phyloP scores from a whole-genome alignment of 2,797 vertebrate genomes.

The Triplophysa yarkandensis region DNA sequence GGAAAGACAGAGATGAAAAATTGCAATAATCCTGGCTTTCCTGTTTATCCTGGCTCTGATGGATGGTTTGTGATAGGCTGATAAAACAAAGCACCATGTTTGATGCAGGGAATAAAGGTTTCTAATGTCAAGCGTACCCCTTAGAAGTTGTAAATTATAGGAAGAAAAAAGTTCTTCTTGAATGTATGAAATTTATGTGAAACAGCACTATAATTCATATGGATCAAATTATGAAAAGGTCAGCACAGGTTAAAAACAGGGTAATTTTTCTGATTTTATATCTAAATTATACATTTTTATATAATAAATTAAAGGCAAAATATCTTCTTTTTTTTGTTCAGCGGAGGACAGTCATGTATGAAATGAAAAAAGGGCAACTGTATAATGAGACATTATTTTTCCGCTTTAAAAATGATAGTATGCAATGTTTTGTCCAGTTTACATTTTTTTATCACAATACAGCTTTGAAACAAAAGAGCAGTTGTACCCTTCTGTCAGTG shows the following conservation, averaged over 20 bases:
- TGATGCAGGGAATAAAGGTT: slow-evolving; percentile 19
- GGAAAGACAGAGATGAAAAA: slow-evolving; percentile 68
- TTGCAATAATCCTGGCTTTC: slow-evolving; percentile 65
- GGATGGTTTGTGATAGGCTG: slow-evolving; percentile 56
- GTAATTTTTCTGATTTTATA: slow-evolving; percentile 18
- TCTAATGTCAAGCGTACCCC: slow-evolving; percentile 10
- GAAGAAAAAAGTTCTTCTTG: not conserved
- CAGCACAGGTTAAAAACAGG: slow-evolving; percentile 4
- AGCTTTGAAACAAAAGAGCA: slow-evolving; percentile 30
- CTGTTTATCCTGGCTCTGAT: slow-evolving; percentile 70
- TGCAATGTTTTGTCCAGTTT: slow-evolving; percentile 10
- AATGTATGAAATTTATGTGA: slow-evolving; percentile 13
- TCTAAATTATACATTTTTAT: too few species aligned
- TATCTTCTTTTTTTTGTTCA: too few species aligned
- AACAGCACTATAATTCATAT: slow-evolving; percentile 19
- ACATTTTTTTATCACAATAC: slow-evolving; percentile 1
- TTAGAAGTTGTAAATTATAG: slow-evolving; percentile 38
- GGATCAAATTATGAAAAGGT: not conserved
- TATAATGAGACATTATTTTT: too few species aligned
- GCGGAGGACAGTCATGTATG: too few species aligned
- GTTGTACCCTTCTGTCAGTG: slow-evolving; percentile 16
- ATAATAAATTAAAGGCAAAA: too few species aligned
- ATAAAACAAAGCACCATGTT: slow-evolving; percentile 32
- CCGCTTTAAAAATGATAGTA: slow-evolving; percentile 16
- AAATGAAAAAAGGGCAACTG: too few species aligned